Conservation (phyloP, 2,797 vertebrate species). For the Sciurus vulgaris region DNA sequence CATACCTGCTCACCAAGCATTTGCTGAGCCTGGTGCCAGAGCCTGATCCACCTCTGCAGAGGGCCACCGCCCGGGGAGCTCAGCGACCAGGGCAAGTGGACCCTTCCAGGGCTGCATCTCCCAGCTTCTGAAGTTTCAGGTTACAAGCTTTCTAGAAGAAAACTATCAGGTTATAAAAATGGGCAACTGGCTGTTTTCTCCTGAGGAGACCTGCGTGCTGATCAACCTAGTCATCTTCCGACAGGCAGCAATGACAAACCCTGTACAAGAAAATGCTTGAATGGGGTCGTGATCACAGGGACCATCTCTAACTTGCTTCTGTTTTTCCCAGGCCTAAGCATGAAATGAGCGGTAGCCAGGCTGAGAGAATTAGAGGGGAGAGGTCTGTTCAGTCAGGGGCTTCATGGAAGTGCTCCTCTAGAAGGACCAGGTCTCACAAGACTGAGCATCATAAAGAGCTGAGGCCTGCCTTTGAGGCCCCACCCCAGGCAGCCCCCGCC, state of each 20-base stretch:
- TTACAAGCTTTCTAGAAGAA: constrained; percentile 53
- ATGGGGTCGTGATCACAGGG: background rate
- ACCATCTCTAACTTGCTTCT: background rate
- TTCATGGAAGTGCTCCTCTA: background rate
- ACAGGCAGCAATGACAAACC: rapidly evolving
- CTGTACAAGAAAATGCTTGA: background rate
- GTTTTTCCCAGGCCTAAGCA: background rate
- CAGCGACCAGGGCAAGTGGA: constrained; percentile 33
- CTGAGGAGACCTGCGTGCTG: background rate
- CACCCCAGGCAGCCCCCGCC: no score
- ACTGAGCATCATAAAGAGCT: no score
- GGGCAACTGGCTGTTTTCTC: background rate
- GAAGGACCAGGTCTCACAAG: background rate
- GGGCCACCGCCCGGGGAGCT: constrained; percentile 53
- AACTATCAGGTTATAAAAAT: background rate
- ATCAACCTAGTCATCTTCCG: background rate
- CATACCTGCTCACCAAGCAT: no score
- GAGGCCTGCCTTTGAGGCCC: background rate
- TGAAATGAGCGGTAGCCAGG: background rate
- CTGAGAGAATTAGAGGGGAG: background rate
- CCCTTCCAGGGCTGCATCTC: constrained; percentile 60
- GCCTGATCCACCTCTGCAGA: constrained; percentile 60
- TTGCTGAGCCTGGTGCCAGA: no score
- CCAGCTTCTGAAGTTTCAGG: constrained; percentile 60
- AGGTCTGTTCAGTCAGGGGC: no score